Percentiles rank a stretch among this genome's conserved stretches.
These are phyloP conservation scores for Morone chrysops DNA, from an alignment of 2,113 vertebrate species.

Conservation along the genomic window DNA sequence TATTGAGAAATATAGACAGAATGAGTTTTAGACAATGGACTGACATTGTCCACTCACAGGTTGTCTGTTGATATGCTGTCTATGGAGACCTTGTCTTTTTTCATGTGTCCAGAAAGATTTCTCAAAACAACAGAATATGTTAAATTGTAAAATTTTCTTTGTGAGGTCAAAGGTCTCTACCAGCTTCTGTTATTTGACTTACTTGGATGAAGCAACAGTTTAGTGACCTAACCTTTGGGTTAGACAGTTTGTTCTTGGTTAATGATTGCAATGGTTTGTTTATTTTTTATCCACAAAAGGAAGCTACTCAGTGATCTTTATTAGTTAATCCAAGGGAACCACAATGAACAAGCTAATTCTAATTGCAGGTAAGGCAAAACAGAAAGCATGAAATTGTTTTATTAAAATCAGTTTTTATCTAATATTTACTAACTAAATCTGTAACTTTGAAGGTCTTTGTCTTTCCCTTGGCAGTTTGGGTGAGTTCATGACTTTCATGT, in stretches of 20 bases:
- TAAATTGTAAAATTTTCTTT: background rate
- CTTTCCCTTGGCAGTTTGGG: constrained; percentile 56
- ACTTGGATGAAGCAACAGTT: background rate
- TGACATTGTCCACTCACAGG: background rate
- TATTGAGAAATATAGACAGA: background rate
- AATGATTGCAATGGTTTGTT: constrained; percentile 43
- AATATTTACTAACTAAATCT: constrained; percentile 25
- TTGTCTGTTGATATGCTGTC: background rate
- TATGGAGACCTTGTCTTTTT: background rate
- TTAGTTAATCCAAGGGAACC: background rate
- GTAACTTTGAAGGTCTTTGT: constrained; percentile 62
- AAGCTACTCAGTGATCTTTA: background rate
- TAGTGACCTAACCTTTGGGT: background rate
- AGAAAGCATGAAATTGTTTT: background rate
- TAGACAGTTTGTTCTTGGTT: constrained; percentile 9
- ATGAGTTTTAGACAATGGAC: background rate
- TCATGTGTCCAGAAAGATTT: background rate
- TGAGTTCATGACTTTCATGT: constrained; percentile 49
- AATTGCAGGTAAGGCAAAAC: constrained; percentile 59
- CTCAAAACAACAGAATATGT: background rate
- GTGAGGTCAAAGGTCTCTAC: background rate
- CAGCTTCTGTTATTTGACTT: constrained; percentile 14
- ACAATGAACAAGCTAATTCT: constrained; percentile 58
- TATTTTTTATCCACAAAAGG: background rate
- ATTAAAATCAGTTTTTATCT: background rate